These are phyloP conservation scores for Oncorhynchus keta DNA, from an alignment of 2,113 vertebrate genomes.

Conservation along the genomic window DNA sequence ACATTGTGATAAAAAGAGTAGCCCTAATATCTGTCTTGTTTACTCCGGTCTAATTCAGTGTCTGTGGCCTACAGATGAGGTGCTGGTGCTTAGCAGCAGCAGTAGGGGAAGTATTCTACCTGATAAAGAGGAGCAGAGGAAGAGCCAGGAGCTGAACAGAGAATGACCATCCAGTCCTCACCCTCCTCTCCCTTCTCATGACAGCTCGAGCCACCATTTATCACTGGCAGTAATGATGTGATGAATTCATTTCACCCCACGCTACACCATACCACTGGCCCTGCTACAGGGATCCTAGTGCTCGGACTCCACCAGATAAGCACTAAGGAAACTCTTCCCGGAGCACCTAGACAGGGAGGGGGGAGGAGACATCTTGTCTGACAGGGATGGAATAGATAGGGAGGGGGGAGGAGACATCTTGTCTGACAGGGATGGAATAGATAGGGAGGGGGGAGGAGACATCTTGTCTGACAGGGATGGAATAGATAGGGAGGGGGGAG, in stretches of 20 bases:
- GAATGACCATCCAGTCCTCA: not conserved
- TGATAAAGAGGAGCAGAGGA: slow-evolving; percentile 37
- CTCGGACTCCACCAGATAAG: slow-evolving; percentile 61
- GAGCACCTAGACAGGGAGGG: slow-evolving; percentile 17
- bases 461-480: too few relatives aligned
- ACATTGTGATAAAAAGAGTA: not conserved
- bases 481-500: not conserved
- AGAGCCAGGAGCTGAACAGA: slow-evolving; percentile 1
- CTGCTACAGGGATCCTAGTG: slow-evolving; percentile 20
- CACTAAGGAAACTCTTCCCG: slow-evolving; percentile 48
- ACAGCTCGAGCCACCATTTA: slow-evolving; percentile 45
- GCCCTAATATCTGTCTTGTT: slow-evolving; percentile 19
- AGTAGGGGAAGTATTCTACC: slow-evolving; percentile 1
- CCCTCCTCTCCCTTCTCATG: slow-evolving; percentile 31
- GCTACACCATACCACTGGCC: slow-evolving; percentile 27
- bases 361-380: too few relatives aligned
- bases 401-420: not conserved
- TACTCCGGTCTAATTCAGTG: slow-evolving; percentile 34
- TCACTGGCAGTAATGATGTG: slow-evolving; percentile 46
- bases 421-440: slow-evolving; percentile 6
- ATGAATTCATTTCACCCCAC: slow-evolving; percentile 47
- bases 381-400: slow-evolving; percentile 1
- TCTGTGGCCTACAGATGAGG: not conserved
- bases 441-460: not conserved
- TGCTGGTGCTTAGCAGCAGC: not conserved